These are phyloP conservation scores for Sus cebifrons DNA, from an alignment of 2,797 vertebrate species.

Conservation along the genomic window DNA sequence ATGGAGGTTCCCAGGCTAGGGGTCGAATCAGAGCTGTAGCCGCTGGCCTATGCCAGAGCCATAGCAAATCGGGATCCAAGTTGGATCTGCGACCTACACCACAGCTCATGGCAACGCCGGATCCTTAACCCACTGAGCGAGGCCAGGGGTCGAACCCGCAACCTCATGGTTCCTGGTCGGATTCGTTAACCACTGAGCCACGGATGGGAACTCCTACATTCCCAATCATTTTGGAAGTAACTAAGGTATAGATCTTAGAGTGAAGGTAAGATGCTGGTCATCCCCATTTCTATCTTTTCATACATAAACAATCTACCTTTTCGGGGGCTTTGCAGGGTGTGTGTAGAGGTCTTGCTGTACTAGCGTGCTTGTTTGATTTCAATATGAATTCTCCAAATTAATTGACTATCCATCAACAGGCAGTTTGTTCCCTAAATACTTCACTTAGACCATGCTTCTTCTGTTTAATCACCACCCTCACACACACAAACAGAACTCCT, in stretches of 20 bases:
- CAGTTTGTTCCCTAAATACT: conserved; percentile 65
- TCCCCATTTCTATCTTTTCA: neutral
- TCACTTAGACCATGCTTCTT: conserved; percentile 56
- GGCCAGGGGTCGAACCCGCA: no score
- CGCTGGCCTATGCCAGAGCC: no score
- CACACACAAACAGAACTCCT: conserved; percentile 63
- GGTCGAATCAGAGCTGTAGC: no score
- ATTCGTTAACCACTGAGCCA: no score
- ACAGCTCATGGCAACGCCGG: no score
- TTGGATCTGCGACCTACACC: no score
- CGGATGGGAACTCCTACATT: neutral
- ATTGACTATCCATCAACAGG: conserved; percentile 67
- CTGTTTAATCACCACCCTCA: conserved; percentile 65
- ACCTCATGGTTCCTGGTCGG: no score
- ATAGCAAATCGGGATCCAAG: no score
- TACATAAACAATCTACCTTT: neutral
- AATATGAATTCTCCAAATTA: conserved; percentile 1
- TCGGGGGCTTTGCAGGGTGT: neutral
- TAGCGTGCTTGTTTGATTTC: conserved; percentile 18
- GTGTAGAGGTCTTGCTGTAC: neutral
- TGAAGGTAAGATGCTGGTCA: conserved; percentile 12
- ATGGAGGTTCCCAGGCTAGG: no score
- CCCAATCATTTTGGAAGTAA: neutral
- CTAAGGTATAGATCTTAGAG: neutral
- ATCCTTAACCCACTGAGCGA: no score